Conservation (phyloP, 2,797 vertebrate genomes). For the Darevskia nairensis region DNA sequence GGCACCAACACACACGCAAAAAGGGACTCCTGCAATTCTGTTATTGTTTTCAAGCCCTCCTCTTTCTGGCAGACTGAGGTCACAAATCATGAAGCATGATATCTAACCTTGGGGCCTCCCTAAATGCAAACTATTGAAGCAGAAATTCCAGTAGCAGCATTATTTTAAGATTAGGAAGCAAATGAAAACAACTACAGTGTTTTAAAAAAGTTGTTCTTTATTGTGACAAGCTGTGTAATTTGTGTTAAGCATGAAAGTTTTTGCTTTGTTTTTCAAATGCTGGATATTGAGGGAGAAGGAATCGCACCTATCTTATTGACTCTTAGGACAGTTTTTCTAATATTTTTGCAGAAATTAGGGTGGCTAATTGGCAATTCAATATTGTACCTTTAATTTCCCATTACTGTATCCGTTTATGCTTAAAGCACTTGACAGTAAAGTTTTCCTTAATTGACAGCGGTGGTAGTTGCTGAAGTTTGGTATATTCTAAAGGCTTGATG, state of each 20-base stretch:
- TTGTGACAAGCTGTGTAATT: neutral
- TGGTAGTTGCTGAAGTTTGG: no score
- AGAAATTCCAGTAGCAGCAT: slow-evolving; percentile 5
- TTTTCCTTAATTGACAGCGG: no score
- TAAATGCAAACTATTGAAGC: slow-evolving; percentile 12
- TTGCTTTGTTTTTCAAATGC: neutral
- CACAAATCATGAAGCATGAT: neutral
- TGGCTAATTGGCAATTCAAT: rapidly evolving
- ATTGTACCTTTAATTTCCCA: rapidly evolving
- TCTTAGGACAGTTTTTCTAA: neutral
- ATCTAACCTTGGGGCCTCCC: slow-evolving; percentile 10
- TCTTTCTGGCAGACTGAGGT: neutral
- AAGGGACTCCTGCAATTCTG: neutral
- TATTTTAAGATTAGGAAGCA: slow-evolving; percentile 25
- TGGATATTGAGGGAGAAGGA: neutral
- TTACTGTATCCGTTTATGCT: neutral
- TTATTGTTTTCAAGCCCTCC: neutral
- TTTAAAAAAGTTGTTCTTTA: slow-evolving; percentile 11
- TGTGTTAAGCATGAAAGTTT: neutral
- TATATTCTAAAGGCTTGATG: no score
- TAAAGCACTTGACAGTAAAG: no score
- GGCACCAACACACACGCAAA: no score
- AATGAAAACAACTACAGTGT: slow-evolving; percentile 16
- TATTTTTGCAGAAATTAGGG: rapidly evolving
- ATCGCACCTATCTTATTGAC: rapidly evolving